Conservation (phyloP, 2,888 invertebrate species). For the Hypomecis punctinalis region DNA sequence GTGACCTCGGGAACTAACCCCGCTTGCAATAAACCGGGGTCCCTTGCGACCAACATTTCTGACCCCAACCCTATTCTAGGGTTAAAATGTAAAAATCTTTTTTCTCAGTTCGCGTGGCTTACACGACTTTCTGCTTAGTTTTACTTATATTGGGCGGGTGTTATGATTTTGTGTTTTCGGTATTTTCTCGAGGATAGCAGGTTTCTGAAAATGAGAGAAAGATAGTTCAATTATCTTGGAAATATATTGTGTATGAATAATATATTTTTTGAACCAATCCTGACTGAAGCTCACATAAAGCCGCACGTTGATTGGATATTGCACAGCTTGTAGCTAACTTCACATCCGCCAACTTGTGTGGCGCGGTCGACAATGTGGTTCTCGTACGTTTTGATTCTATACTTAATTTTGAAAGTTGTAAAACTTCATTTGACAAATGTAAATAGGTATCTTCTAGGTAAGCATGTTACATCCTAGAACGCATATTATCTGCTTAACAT, state of each 20-base stretch:
- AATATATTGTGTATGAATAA: background rate
- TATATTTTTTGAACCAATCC: no score
- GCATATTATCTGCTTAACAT: no score
- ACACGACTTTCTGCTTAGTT: conserved; percentile 45
- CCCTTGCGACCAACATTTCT: conserved; percentile 40
- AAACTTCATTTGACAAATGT: no score
- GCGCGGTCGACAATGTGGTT: no score
- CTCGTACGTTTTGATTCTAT: no score
- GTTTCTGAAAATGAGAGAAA: background rate
- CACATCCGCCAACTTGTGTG: no score
- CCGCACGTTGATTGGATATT: no score
- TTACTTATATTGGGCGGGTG: conserved; percentile 24
- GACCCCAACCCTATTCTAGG: conserved; percentile 41
- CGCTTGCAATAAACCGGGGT: conserved; percentile 44
- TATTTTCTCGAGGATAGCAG: conserved; percentile 16
- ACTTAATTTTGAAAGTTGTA: no score
- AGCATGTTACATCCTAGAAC: no score
- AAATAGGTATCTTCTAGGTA: no score
- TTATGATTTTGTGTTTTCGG: conserved; percentile 26
- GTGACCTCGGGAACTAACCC: conserved; percentile 38
- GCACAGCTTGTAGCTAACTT: no score
- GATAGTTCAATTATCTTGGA: background rate
- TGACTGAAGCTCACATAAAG: no score
- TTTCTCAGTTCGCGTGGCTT: conserved; percentile 33
- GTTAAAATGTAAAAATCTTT: conserved; percentile 45